phyloP scores from a whole-genome alignment of 2,888 invertebrate species.

The Morpho helenor region DNA sequence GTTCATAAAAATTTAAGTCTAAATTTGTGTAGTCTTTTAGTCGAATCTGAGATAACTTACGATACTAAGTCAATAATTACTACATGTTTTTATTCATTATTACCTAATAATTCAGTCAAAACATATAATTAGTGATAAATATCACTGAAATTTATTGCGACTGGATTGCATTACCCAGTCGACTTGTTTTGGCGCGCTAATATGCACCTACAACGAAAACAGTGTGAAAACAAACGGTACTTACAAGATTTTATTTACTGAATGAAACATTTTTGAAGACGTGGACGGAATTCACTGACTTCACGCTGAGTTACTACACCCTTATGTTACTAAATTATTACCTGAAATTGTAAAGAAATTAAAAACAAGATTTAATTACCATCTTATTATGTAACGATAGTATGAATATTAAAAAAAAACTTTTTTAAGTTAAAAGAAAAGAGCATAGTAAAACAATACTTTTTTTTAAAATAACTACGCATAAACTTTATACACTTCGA shows the following conservation, averaged over 20 bases:
- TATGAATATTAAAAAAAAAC: too few species aligned
- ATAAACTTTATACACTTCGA: too few species aligned
- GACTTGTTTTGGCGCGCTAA: conserved; percentile 35
- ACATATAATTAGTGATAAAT: conserved; percentile 62
- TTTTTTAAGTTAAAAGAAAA: too few species aligned
- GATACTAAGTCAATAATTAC: conserved; percentile 64
- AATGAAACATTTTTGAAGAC: conserved; percentile 61
- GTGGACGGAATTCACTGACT: conserved; percentile 70
- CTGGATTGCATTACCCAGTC: conserved; percentile 50
- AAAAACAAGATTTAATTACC: too few species aligned
- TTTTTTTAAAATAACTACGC: too few species aligned
- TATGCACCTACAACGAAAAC: conserved; percentile 31
- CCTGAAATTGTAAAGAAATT: too few species aligned
- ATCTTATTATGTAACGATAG: too few species aligned
- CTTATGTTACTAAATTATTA: too few species aligned
- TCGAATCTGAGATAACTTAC: conserved; percentile 77
- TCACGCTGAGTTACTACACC: conserved; percentile 20
- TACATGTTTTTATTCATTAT: conserved; percentile 53
- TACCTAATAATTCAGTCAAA: conserved; percentile 74
- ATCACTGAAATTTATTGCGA: conserved; percentile 62
- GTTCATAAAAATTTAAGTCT: conserved; percentile 74
- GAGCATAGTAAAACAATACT: too few species aligned
- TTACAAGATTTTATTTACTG: conserved; percentile 31
- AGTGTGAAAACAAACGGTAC: conserved; percentile 56
- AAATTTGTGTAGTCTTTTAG: conserved; percentile 74